phyloP scores from a whole-genome alignment of 30 jellyfish, hydroid and myxozoan genomes.

The Aurelia sp. region DNA sequence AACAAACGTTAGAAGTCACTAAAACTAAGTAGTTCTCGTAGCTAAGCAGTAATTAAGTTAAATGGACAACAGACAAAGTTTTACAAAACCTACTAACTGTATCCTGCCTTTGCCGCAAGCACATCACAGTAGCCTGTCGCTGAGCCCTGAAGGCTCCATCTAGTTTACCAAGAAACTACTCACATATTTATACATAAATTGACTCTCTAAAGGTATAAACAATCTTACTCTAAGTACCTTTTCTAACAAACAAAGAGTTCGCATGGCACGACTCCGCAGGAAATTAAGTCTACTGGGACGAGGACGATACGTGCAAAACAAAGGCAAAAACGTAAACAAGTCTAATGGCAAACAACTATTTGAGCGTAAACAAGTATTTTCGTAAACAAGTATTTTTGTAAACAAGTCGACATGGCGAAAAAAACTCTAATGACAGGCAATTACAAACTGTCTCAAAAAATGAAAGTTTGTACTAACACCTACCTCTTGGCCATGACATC shows the following conservation, averaged over 20 bases:
- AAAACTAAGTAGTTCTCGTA: not conserved
- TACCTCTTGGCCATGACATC: too few species aligned
- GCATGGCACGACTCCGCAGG: too few species aligned
- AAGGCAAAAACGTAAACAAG: too few species aligned
- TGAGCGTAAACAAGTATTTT: too few species aligned
- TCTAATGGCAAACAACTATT: too few species aligned
- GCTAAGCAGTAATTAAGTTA: not conserved
- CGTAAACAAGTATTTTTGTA: too few species aligned
- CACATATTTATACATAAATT: slow-evolving; percentile 4
- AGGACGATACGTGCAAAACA: slow-evolving; percentile 14
- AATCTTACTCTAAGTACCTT: not conserved
- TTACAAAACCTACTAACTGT: slow-evolving; percentile 2
- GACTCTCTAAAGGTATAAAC: not conserved
- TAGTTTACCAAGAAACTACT: slow-evolving; percentile 3
- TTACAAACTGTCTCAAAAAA: too few species aligned
- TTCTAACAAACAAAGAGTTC: slow-evolving; percentile 1
- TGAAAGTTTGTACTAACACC: too few species aligned
- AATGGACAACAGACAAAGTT: not conserved
- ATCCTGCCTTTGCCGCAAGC: slow-evolving; percentile 12
- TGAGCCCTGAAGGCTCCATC: slow-evolving; percentile 31
- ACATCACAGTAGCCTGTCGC: slow-evolving; percentile 23
- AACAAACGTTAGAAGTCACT: not conserved
- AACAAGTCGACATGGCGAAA: too few species aligned
- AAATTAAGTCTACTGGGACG: slow-evolving; percentile 23
- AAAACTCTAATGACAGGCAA: too few species aligned